These are phyloP conservation scores for Porites australiensis DNA, from an alignment of 64 coral and sea anemone genomes.

Conservation along the genomic window DNA sequence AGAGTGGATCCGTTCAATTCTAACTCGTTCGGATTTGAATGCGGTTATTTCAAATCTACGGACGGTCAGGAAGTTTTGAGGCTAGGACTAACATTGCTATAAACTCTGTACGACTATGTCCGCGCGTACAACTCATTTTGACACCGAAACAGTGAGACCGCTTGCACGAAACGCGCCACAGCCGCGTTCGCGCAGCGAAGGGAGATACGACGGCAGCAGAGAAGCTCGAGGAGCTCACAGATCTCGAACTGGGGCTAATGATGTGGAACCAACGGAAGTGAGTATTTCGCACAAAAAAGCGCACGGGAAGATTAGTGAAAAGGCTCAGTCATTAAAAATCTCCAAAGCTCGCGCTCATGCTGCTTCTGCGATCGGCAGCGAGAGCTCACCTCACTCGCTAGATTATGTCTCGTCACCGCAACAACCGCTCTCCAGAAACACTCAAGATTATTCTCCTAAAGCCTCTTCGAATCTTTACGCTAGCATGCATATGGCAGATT, in stretches of 20 bases:
- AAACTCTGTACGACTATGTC: conserved; percentile 77
- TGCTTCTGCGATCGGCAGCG: conserved; percentile 2
- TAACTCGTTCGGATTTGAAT: conserved; percentile 36
- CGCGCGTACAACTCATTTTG: conserved; percentile 76
- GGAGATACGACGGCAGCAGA: conserved; percentile 64
- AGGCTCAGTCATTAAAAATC: conserved; percentile 69
- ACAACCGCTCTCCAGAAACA: neutral
- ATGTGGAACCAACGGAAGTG: conserved; percentile 91
- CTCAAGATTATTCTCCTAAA: conserved; percentile 59
- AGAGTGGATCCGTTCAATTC: neutral
- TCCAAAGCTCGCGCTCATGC: conserved; percentile 64
- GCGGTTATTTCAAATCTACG: conserved; percentile 59
- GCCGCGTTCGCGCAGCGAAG: conserved; percentile 62
- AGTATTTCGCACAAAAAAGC: conserved; percentile 66
- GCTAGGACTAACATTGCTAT: conserved; percentile 14
- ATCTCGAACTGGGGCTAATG: conserved; percentile 61
- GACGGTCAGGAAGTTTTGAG: conserved; percentile 19
- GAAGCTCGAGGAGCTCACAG: conserved; percentile 62
- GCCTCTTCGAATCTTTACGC: conserved; percentile 47
- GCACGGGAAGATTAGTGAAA: conserved; percentile 67
- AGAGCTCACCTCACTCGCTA: conserved; percentile 10
- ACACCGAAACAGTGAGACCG: conserved; percentile 70
- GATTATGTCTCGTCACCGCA: conserved; percentile 40
- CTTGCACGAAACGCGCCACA: conserved; percentile 55
- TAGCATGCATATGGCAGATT: conserved; percentile 64